Evolutionary conservation across 1,140 invertebrate genomes (phyloP), one percentile per base, ranked within the genome.

Genomic region (Mylabris phalerata): DNA sequence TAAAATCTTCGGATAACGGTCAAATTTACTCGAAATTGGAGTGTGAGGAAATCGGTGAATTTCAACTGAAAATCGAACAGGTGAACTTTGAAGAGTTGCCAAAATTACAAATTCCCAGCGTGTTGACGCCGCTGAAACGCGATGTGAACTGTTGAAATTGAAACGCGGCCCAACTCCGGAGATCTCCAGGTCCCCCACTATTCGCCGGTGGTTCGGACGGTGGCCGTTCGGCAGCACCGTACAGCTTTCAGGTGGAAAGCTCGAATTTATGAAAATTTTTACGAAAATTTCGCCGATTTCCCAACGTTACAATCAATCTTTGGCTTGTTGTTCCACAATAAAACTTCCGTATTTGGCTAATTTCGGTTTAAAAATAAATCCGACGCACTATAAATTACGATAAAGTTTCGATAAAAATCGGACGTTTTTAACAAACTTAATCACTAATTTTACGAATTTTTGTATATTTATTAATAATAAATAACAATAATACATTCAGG

Each of bases 171-270:
- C 4, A 40, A 11, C 26, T 19, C 25, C 38, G 10, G 9, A 49
- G 9, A 11, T 11, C 48, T 38, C 27, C 38, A 49, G 25, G 38
- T 3, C n/a, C 13, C 42, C 13, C 10, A 44, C 32, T 32, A 2
- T 3, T 0, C 7, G 32, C 32, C 4, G 32, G 25, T 38, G 42
- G 51, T 54, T 54, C 46, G 19, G 9, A 10, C 42, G 27, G 42
- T 9, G 9, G 39, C 11, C 40, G 6, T 13, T 10, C 24, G 51
- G 51, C 51, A 25, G n/a, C 51, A 54, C 43, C 24, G 9, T 46
- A 45, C 44, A 55, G 52, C 52, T 55, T 48, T 42, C 38, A 50
- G 47, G n/a, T 48, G 47, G 11, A n/a, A 11, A 42, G 41, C 9
- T 42, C 41, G 13, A 0, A 13, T 13, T 1, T 1, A 40, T 7